A percentile compares a stretch with the other conserved stretches of the same genome.
Evolutionary conservation across 2,113 vertebrate species (phyloP).

Genomic region (Odontesthes bonariensis): DNA sequence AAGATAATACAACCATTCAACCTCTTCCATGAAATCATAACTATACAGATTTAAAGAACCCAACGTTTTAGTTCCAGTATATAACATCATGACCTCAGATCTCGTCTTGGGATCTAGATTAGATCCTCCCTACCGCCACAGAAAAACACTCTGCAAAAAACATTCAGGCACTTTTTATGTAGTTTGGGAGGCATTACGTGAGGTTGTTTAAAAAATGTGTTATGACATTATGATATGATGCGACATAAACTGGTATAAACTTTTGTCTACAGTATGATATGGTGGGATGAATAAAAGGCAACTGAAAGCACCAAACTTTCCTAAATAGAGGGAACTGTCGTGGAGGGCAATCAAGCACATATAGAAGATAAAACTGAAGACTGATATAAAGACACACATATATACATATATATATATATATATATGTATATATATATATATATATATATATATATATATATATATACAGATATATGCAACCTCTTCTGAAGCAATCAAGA

Average conservation of each 20-base stretch:
- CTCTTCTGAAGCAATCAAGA: background rate
- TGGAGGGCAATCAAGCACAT: too few species aligned
- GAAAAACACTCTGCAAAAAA: background rate
- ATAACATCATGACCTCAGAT: background rate
- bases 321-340: too few species aligned
- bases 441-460: background rate
- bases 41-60: background rate
- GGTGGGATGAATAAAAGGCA: background rate
- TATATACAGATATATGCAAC: background rate
- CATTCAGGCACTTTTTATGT: background rate
- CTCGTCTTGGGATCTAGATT: background rate
- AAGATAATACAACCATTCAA: too few species aligned
- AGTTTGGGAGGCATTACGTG: background rate
- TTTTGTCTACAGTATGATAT: background rate
- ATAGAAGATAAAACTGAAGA: conserved; percentile 3
- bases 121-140: background rate
- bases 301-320: conserved; percentile 8
- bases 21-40: background rate
- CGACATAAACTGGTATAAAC: background rate
- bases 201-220: background rate
- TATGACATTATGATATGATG: background rate
- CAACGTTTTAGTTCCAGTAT: background rate
- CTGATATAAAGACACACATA: conserved; percentile 1
- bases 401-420: background rate
- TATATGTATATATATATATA: background rate